Evolutionary conservation across 2,888 invertebrate genomes (phyloP), one percentile per base, ranked within the genome.

Genomic region (Drosophila recens): DNA sequence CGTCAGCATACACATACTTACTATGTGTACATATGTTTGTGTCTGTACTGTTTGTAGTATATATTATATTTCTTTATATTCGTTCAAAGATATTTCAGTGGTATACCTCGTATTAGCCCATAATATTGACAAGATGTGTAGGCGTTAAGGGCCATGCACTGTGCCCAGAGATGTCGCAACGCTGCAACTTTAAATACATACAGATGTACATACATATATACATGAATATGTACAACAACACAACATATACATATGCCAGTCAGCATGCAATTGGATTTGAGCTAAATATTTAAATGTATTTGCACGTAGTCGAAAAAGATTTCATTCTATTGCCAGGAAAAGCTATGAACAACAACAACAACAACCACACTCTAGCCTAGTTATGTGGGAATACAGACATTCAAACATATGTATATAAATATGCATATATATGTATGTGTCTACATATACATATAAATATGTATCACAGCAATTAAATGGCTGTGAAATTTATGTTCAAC

Each of bases 401-500:
- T 4, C 23, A 23, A 4, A 4, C 4, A 23, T 23, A 23, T 23
- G 23, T 23, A 23, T 23, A 23, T 23, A 23, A 23, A 23, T 23
- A 23, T 23, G 23, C 23, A 23, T 23, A 5, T 11, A 17, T n/a
- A 45, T 48, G 15, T 9, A 30, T 45, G 33, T 43, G 45, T 58
- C n/a, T 27, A 4, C 36, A 33, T 58, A 59, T 42, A 40, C 53
- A 27, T 38, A 42, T 68, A 17, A 56, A 42, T 69, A 48, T 77
- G 66, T 72, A 62, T 54, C 45, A 57, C 62, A 72, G 53, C 72
- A 75, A 67, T 72, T 87, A 78, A 85, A 82, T 82, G 79, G 86
- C 75, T 89, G 75, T 56, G 87, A 87, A 84, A 89, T 87, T 89
- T 84, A 87, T 84, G 89, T 84, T 87, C 84, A 65, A 73, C 83